phyloP scores from a whole-genome alignment of 2,888 invertebrate species.

The Helobdella robusta region DNA sequence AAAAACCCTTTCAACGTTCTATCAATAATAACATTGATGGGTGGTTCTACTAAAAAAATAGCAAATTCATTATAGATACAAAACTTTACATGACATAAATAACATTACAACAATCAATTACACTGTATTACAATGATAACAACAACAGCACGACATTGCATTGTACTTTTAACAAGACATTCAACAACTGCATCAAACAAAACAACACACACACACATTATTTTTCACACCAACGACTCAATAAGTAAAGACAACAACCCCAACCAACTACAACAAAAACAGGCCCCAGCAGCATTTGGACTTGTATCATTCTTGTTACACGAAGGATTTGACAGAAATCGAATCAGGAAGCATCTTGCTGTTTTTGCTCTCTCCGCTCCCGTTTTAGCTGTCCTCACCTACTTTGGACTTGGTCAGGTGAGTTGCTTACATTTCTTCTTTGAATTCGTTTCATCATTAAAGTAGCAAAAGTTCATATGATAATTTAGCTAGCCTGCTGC shows the following conservation, averaged over 20 bases:
- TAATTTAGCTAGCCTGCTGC: no score
- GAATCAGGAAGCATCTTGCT: constrained; percentile 77
- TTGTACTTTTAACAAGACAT: neutral
- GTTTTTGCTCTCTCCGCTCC: constrained; percentile 90
- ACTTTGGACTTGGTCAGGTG: constrained; percentile 72
- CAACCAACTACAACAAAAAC: constrained; percentile 13
- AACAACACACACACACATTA: neutral
- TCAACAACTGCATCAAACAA: neutral
- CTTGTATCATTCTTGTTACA: constrained; percentile 91
- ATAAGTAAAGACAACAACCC: neutral
- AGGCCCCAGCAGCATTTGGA: constrained; percentile 96
- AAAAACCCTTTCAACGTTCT: no score
- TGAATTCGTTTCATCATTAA: neutral
- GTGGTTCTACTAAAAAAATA: no score
- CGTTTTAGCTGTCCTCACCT: constrained; percentile 75
- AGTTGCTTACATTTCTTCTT: constrained; percentile 11
- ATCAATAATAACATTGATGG: no score
- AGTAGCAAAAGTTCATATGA: neutral
- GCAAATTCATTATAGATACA: no score
- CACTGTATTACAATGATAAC: no score
- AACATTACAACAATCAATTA: no score
- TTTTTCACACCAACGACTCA: neutral
- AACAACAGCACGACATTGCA: neutral
- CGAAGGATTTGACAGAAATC: constrained; percentile 78
- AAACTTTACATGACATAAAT: no score